Evolutionary conservation across 1,140 invertebrate genomes (phyloP).

Genomic region (Zaprionus vittiger): DNA sequence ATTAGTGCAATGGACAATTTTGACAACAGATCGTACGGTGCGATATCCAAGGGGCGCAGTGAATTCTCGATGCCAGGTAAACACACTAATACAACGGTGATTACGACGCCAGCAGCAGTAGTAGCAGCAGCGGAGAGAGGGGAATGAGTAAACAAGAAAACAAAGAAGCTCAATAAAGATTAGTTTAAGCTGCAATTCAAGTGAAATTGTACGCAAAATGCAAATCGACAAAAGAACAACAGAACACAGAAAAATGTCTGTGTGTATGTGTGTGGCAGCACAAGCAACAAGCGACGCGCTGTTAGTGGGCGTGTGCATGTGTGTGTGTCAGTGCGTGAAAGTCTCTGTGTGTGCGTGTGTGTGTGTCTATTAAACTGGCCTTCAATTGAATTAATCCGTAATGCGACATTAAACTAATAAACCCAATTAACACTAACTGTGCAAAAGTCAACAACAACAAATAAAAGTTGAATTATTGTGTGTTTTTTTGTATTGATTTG

Average conservation of each 20-base stretch:
- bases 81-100: constrained; percentile 27
- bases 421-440: constrained; percentile 55
- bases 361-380: constrained; percentile 58
- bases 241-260: neutral
- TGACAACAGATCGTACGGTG: constrained; percentile 80
- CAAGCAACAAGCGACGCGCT: constrained; percentile 71
- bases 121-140: neutral
- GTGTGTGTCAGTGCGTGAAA: constrained; percentile 18
- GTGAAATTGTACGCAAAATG: constrained; percentile 40
- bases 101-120: constrained; percentile 17
- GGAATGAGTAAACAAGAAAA: constrained; percentile 47
- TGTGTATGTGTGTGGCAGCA: constrained; percentile 5
- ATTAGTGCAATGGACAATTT: constrained; percentile 83
- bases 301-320: constrained; percentile 30
- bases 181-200: constrained; percentile 56
- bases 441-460: constrained; percentile 32
- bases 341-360: constrained; percentile 17
- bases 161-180: constrained; percentile 50
- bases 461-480: constrained; percentile 44
- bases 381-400: constrained; percentile 71
- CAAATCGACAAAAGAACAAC: constrained; percentile 28
- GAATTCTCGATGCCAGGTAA: constrained; percentile 84
- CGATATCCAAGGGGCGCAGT: constrained; percentile 80
- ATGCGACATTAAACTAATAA: constrained; percentile 64
- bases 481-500: constrained; percentile 40